These are phyloP conservation scores for Lepus europaeus DNA, from an alignment of 2,113 vertebrate species.

Conservation along the genomic window DNA sequence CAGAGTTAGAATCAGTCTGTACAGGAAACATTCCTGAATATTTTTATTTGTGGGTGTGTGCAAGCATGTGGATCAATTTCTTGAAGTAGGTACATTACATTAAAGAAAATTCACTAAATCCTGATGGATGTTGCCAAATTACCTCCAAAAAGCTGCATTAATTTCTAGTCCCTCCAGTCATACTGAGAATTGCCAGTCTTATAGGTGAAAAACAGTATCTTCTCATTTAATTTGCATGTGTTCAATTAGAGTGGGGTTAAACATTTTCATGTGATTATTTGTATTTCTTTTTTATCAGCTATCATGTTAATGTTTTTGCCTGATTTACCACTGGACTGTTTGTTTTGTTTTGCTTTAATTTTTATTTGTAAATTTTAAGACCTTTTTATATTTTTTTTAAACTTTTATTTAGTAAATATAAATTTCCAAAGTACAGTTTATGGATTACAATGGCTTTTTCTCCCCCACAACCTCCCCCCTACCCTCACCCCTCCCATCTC, in stretches of 20 bases:
- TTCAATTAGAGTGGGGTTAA: slow-evolving; percentile 56
- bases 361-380: slow-evolving; percentile 37
- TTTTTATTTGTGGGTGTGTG: slow-evolving; percentile 52
- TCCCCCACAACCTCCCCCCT: no score
- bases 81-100: slow-evolving; percentile 53
- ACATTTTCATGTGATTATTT: slow-evolving; percentile 49
- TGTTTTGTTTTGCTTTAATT: background rate
- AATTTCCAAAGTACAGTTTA: no score
- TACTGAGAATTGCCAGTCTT: slow-evolving; percentile 38
- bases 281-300: slow-evolving; percentile 26
- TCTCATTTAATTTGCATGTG: slow-evolving; percentile 48
- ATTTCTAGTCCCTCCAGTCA: background rate
- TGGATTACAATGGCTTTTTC: no score
- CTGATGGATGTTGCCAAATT: slow-evolving; percentile 43
- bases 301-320: no score
- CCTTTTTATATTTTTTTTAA: background rate
- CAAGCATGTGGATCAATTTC: slow-evolving; percentile 45
- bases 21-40: slow-evolving; percentile 49
- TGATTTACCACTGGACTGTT: background rate
- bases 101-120: slow-evolving; percentile 31
- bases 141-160: slow-evolving; percentile 31
- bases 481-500: no score
- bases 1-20: slow-evolving; percentile 6
- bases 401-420: no score
- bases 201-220: slow-evolving; percentile 46